A percentile compares a stretch with the other conserved stretches of the same genome.
Evolutionary conservation across 2,797 vertebrate species (phyloP).

Genomic region (Moxostoma hubbsi): DNA sequence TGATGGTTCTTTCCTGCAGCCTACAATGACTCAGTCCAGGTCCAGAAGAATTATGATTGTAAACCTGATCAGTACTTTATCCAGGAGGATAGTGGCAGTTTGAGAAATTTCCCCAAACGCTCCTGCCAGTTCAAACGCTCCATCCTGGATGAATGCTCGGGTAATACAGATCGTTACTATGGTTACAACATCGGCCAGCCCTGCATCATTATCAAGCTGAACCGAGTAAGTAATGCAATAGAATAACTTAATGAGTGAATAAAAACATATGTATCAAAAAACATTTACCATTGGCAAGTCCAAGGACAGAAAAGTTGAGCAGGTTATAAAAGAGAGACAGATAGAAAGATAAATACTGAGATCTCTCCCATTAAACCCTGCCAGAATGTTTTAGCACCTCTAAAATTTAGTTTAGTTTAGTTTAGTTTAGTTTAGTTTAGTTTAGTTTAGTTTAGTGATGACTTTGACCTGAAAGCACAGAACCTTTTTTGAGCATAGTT

Average conservation of each 20-base stretch:
- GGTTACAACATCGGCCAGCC: conserved; percentile 84
- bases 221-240: conserved; percentile 79
- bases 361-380: no score
- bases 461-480: no score
- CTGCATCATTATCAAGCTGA: conserved; percentile 92
- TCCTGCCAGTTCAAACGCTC: conserved; percentile 90
- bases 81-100: conserved; percentile 86
- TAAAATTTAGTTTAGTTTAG: no score
- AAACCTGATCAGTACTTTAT: conserved; percentile 79
- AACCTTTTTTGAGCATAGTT: no score
- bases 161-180: conserved; percentile 79
- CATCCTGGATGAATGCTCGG: conserved; percentile 81
- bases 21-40: conserved; percentile 84
- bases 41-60: conserved; percentile 81
- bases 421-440: no score
- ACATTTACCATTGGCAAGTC: not conserved
- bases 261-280: conserved; percentile 16
- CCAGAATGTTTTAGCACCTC: no score
- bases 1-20: conserved; percentile 67
- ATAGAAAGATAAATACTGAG: no score
- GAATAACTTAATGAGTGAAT: conserved; percentile 40
- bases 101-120: conserved; percentile 90
- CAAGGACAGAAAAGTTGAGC: not conserved
- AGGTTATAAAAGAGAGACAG: no score
- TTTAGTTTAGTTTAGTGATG: no score